Evolutionary conservation across 2,888 invertebrate genomes (phyloP), one percentile per base, ranked within the genome.

Genomic region (Synanthedon vespiformis): DNA sequence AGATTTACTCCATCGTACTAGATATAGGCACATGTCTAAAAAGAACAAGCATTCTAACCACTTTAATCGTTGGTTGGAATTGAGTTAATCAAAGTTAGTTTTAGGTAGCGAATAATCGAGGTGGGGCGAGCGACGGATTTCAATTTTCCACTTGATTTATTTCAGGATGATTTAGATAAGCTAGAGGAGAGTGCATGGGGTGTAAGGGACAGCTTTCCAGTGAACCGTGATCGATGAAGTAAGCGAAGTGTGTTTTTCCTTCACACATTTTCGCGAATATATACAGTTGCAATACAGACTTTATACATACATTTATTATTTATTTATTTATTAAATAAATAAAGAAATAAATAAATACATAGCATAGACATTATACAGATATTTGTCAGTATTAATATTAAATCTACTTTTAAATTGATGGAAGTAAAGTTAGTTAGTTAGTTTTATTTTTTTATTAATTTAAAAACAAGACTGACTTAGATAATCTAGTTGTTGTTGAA

Each of bases 101-200:
- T 68, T 67, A 63, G 62, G 70, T 66, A 62, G 65, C 61, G 61
- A 57, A 64, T 59, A 62, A 58, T 57, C 44, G 50, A 58, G 61
- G 57, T 60, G 60, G 59, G 56, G 13, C 56, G 57, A 52, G 55
- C 53, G 58, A 58, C 59, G 65, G 65, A 70, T 82, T 83, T 80
- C 77, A 83, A 84, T 83, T 85, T 83, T 81, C 77, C 78, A 72
- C 70, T 68, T 81, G 80, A 84, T 82, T 82, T 77, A 77, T 77
- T 72, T 67, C 60, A 67, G 68, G 66, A 72, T 74, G 70, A 72
- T 72, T 74, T 67, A 70, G 77, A 77, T 76, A 74, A 71, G 56
- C 54, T 55, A 55, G 54, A 55, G 55, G 53, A 61, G 57, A 16
- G 48, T 16, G 16, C 44, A 14, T 44, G 22, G 48, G 50, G 50